Evolutionary conservation across 2,113 vertebrate species (phyloP).

Genomic region (Parus major): DNA sequence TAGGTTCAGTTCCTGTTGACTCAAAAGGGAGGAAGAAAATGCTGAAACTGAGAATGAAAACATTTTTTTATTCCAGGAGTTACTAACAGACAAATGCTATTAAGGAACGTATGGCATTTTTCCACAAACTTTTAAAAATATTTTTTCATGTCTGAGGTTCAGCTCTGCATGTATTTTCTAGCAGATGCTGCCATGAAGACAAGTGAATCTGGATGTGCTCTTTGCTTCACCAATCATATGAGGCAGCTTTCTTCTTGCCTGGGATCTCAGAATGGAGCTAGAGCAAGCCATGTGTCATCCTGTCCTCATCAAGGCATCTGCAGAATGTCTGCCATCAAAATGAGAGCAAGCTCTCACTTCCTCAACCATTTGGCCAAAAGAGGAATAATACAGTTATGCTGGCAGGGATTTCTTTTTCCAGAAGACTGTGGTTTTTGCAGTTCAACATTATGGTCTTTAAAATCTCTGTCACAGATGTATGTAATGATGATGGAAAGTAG

Average conservation of each 20-base stretch:
- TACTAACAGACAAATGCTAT: slow-evolving; percentile 27
- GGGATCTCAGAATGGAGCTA: background rate
- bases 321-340: slow-evolving; percentile 9
- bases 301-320: background rate
- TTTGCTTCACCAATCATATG: background rate
- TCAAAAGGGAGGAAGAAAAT: slow-evolving; percentile 46
- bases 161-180: slow-evolving; percentile 48
- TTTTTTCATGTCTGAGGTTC: slow-evolving; percentile 19
- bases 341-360: background rate
- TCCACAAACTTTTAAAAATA: slow-evolving; percentile 35
- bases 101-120: slow-evolving; percentile 35
- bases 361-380: background rate
- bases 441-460: background rate
- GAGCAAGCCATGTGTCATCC: background rate
- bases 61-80: slow-evolving; percentile 61
- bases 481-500: background rate
- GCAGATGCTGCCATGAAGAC: slow-evolving; percentile 15
- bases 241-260: background rate
- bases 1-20: slow-evolving; percentile 65
- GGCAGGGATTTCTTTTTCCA: background rate
- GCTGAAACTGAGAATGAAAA: slow-evolving; percentile 37
- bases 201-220: slow-evolving; percentile 3
- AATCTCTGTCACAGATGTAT: background rate
- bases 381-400: background rate
- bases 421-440: background rate